Conservation (phyloP, 37 sponge, comb jelly and placozoan species). For the Bolinopsis microptera region DNA sequence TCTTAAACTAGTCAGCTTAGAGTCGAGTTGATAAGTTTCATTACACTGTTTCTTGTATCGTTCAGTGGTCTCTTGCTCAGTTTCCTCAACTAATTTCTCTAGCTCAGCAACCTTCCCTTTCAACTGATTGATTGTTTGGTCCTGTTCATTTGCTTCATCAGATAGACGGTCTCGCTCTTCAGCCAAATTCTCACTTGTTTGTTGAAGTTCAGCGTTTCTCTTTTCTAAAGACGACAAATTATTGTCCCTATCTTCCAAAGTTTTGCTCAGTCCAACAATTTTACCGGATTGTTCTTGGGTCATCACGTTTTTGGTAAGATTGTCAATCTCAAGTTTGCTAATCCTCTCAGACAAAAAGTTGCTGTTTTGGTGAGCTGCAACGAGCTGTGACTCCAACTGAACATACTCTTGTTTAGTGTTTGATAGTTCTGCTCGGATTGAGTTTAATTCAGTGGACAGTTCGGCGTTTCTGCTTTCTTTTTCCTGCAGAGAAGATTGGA, state of each 20-base stretch:
- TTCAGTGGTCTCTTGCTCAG: neutral
- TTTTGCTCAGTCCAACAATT: neutral
- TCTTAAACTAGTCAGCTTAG: neutral
- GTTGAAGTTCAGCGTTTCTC: neutral
- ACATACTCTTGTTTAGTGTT: neutral
- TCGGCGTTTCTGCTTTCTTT: constrained; percentile 18
- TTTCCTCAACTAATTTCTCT: neutral
- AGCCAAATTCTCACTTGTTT: neutral
- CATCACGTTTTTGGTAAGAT: neutral
- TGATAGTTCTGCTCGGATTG: neutral
- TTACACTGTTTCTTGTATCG: constrained; percentile 62
- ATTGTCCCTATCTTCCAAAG: neutral
- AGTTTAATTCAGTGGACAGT: constrained; percentile 1
- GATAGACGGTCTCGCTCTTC: neutral
- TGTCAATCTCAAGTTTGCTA: neutral
- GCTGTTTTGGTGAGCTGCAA: neutral
- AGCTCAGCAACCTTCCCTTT: neutral
- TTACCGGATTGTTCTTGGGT: neutral
- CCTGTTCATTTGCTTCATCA: neutral
- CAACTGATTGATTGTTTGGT: neutral
- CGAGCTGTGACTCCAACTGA: neutral
- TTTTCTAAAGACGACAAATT: neutral
- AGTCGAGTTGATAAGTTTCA: constrained; percentile 38
- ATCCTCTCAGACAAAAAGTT: neutral
- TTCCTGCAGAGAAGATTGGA: constrained; percentile 23